Evolutionary conservation across 1,140 invertebrate species (phyloP).

Genomic region (Zaprionus tsacasi): DNA sequence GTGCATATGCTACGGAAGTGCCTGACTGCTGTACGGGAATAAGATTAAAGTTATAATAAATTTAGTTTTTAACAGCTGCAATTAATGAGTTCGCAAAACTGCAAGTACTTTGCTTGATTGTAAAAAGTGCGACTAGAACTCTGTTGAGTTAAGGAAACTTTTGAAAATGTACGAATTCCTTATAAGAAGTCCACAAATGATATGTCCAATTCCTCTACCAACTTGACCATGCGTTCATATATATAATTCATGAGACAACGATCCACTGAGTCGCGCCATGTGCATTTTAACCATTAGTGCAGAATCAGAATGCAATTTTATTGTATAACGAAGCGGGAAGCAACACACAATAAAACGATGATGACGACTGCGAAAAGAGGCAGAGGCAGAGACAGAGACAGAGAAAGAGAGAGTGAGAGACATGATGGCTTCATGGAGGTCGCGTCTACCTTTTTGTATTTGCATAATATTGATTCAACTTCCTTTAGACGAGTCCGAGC

Average conservation of each 20-base stretch:
- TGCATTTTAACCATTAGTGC: slow-evolving; percentile 53
- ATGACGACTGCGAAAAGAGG: slow-evolving; percentile 39
- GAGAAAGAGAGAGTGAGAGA: not conserved
- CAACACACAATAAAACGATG: slow-evolving; percentile 61
- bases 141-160: too few relatives aligned
- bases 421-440: not conserved
- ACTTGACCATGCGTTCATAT: slow-evolving; percentile 45
- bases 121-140: not conserved
- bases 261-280: not conserved
- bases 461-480: slow-evolving; percentile 75
- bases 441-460: slow-evolving; percentile 46
- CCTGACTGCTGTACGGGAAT: slow-evolving; percentile 57
- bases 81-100: slow-evolving; percentile 50
- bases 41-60: slow-evolving; percentile 70
- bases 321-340: slow-evolving; percentile 46
- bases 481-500: slow-evolving; percentile 37
- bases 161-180: too few relatives aligned
- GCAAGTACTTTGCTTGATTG: slow-evolving; percentile 24
- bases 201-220: not conserved
- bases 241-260: slow-evolving; percentile 48
- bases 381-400: not conserved
- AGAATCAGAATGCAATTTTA: slow-evolving; percentile 71
- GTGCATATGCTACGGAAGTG: slow-evolving; percentile 49
- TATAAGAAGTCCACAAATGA: not conserved
- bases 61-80: slow-evolving; percentile 55